Evolutionary conservation across 2,113 vertebrate genomes (phyloP).

Genomic region (Anser cygnoides): DNA sequence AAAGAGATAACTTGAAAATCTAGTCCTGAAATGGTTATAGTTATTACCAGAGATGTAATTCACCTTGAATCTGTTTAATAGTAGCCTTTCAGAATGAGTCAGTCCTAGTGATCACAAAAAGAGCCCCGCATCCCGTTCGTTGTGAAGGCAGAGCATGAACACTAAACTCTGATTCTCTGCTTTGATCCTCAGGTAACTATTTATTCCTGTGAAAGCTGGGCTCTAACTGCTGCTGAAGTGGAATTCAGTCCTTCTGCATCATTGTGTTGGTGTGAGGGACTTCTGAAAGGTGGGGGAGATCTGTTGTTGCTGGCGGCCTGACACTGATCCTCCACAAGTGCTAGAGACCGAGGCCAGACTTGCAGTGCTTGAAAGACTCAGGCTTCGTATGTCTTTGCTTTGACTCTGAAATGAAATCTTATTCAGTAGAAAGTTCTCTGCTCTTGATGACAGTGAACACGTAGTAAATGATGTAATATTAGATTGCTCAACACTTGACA

Average conservation of each 20-base stretch:
- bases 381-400: neutral
- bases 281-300: neutral
- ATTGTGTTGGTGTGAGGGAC: neutral
- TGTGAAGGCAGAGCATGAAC: neutral
- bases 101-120: neutral
- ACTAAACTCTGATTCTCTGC: neutral
- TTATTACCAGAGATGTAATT: neutral
- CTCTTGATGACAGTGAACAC: neutral
- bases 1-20: neutral
- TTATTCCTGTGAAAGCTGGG: neutral
- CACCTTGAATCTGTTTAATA: neutral
- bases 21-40: neutral
- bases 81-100: neutral
- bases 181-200: neutral
- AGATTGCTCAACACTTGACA: neutral
- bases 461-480: neutral
- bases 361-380: neutral
- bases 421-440: neutral
- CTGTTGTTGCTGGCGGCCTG: neutral
- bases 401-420: neutral
- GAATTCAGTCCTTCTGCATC: neutral
- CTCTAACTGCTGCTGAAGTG: neutral
- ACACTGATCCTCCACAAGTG: fast-evolving
- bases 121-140: neutral
- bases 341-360: neutral